Percentiles rank a stretch among this genome's conserved stretches.
Conservation (phyloP, 1,140 invertebrate species). For the Zaprionus tsacasi region DNA sequence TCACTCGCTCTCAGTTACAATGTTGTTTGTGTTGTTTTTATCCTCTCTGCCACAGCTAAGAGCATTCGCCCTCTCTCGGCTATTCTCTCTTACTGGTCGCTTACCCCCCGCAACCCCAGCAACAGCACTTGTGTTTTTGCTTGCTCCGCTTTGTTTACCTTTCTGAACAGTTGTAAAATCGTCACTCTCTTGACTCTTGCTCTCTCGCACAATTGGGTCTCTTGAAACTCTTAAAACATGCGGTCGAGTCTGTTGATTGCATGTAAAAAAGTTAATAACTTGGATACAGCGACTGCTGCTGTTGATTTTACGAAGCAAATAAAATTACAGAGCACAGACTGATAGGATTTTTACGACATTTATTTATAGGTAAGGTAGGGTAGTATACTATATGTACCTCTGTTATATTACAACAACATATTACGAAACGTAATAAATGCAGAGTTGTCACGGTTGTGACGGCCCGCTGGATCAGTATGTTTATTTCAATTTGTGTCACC, state of each 20-base stretch:
- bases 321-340: constrained; percentile 26
- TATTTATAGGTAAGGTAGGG: constrained; percentile 21
- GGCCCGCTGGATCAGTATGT: constrained; percentile 29
- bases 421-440: constrained; percentile 55
- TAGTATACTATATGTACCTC: neutral
- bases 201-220: constrained; percentile 20
- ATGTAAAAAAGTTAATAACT: constrained; percentile 47
- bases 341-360: constrained; percentile 36
- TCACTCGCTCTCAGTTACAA: constrained; percentile 29
- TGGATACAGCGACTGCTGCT: constrained; percentile 19
- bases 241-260: constrained; percentile 41
- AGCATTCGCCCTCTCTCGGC: constrained; percentile 18
- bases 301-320: constrained; percentile 40
- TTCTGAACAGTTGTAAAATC: constrained; percentile 44
- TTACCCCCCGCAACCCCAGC: constrained; percentile 13
- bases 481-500: constrained; percentile 53
- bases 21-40: constrained; percentile 38
- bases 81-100: constrained; percentile 1
- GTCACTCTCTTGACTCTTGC: constrained; percentile 36
- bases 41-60: constrained; percentile 24
- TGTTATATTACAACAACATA: constrained; percentile 1
- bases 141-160: constrained; percentile 64
- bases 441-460: constrained; percentile 15
- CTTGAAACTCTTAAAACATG: constrained; percentile 46
- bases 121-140: constrained; percentile 36